These are phyloP conservation scores for Apoda limacodes DNA, from an alignment of 2,888 invertebrate species.

Conservation along the genomic window DNA sequence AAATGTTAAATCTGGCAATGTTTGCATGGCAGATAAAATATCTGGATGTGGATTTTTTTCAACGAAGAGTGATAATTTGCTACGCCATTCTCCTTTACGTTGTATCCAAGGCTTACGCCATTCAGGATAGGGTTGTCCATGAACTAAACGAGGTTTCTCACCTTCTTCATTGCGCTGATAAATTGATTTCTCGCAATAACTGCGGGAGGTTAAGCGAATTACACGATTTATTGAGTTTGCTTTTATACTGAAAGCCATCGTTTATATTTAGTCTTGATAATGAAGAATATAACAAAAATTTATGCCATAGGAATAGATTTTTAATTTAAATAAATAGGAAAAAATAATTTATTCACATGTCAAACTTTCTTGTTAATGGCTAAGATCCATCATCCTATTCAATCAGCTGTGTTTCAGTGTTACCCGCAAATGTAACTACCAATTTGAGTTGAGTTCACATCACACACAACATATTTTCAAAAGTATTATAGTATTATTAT, in stretches of 20 bases:
- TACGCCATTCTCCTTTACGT: slow-evolving; percentile 67
- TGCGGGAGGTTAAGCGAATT: slow-evolving; percentile 28
- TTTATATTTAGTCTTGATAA: no score
- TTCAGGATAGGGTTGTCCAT: slow-evolving; percentile 59
- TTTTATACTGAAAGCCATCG: slow-evolving; percentile 36
- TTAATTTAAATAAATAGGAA: no score
- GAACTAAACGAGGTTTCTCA: slow-evolving; percentile 31
- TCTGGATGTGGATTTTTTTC: slow-evolving; percentile 49
- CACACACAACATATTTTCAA: no score
- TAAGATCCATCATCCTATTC: no score
- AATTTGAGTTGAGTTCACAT: no score
- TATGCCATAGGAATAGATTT: no score
- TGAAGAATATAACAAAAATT: no score
- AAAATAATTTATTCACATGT: no score
- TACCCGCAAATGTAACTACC: no score
- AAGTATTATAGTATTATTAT: no score
- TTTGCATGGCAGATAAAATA: slow-evolving; percentile 50
- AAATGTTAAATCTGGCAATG: slow-evolving; percentile 64
- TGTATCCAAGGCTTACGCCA: slow-evolving; percentile 75
- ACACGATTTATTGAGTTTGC: slow-evolving; percentile 22
- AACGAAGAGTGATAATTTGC: slow-evolving; percentile 68
- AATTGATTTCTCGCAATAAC: slow-evolving; percentile 45
- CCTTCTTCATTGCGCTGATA: slow-evolving; percentile 52
- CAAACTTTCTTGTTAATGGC: no score
- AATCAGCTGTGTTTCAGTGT: no score